Base-by-base conservation (phyloP, 2,113 vertebrate genomes). In the Grallaria varia region DNA sequence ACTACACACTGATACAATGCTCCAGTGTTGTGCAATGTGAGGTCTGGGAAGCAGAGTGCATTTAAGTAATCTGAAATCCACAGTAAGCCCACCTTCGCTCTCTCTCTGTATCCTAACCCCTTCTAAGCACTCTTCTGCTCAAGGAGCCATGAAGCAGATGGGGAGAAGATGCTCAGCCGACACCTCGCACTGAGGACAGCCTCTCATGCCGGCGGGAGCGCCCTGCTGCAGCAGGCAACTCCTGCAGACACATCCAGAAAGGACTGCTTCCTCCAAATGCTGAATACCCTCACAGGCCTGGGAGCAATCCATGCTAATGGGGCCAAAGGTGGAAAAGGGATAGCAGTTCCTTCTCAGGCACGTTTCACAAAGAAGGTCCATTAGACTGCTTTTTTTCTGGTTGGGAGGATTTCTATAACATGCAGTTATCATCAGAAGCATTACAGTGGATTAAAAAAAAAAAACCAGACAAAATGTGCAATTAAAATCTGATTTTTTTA, bases 141-240 rank as follows among this genome's bases (percentile, higher is more conserved):
- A 58, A 81, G 72, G 39, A 86, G 72, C 28, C 39, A 16, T 1
- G 5, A 58, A 71, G 19, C 63, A 90, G 78, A 55, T 10, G 39
- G 42, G 20, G 56, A 83, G 72, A 75, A 84, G 74, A 72, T 30
- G 78, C 37, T 87, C 40, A 42, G 60, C 31, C 0, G 2, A 60
- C 89, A 68, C 8, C 27, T 47, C 2, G 2, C 0, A 0, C 10
- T 19, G 31, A 60, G 40, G 53, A 49, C 27, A 69, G 30, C 31
- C 76, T 23, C 74, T 42, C 15, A 14, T 30, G 47, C 5, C 79
- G 73, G 69, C 8, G 8, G 42, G 22, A 93, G 49, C 0, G 0
- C 35, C 0, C 0, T 27, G 84, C n/a, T 2, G 0, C 76, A 77
- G 73, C 0, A 1, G 1, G 2, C 40, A 50, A 75, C 35, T 85